phyloP scores from a whole-genome alignment of 2,888 invertebrate species.

The Helicoverpa assulta region DNA sequence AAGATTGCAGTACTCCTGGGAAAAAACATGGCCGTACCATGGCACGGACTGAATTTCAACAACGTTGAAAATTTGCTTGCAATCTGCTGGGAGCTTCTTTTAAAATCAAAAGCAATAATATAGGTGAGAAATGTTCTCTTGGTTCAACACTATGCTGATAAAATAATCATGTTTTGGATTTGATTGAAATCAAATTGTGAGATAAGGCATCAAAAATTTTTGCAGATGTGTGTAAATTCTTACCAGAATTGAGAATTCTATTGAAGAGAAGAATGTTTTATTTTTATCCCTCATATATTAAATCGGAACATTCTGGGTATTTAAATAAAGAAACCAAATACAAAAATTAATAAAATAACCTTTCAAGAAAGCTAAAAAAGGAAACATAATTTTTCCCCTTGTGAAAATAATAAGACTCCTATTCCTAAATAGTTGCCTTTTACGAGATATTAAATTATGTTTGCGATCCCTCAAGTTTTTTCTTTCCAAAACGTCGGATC shows the following conservation, averaged over 20 bases:
- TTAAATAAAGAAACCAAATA: too few relatives aligned
- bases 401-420: neutral
- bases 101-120: conserved; percentile 55
- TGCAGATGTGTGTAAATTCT: too few relatives aligned
- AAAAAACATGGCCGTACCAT: conserved; percentile 40
- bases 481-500: conserved; percentile 12
- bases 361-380: neutral
- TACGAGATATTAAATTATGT: conserved; percentile 36
- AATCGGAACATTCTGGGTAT: too few relatives aligned
- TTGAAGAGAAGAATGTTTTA: too few relatives aligned
- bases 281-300: too few relatives aligned
- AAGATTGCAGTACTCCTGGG: conserved; percentile 64
- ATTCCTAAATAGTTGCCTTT: conserved; percentile 27
- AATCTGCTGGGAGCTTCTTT: conserved; percentile 43
- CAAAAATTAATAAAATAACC: neutral
- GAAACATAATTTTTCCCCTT: neutral
- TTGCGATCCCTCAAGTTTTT: conserved; percentile 8
- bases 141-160: conserved; percentile 7
- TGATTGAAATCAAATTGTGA: neutral
- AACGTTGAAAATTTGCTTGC: conserved; percentile 45
- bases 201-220: neutral
- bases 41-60: conserved; percentile 54
- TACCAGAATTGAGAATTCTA: too few relatives aligned
- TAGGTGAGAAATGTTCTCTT: conserved; percentile 36
- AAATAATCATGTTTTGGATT: neutral